Evolutionary conservation across 2,113 vertebrate species (phyloP).

Genomic region (Ammodramus savannarum): DNA sequence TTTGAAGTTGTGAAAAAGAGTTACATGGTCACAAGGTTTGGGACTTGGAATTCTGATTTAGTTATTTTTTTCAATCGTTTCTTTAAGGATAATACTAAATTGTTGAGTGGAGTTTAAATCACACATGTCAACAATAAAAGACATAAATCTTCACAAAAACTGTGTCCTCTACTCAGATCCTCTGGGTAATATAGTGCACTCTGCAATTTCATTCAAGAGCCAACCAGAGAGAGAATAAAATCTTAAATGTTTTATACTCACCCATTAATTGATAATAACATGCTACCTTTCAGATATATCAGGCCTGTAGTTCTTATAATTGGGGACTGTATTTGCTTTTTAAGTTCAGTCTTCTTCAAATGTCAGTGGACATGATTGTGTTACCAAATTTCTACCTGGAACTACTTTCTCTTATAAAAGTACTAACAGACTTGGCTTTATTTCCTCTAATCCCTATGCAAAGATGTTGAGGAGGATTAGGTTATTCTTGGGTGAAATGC

Average conservation of each 20-base stretch:
- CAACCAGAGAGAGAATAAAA: background rate
- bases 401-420: background rate
- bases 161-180: background rate
- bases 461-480: background rate
- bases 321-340: background rate
- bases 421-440: background rate
- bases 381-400: background rate
- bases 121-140: background rate
- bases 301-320: background rate
- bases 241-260: background rate
- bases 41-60: background rate
- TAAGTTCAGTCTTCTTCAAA: background rate
- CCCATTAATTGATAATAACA: background rate
- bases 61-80: background rate
- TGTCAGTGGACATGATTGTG: background rate
- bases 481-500: background rate
- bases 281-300: background rate
- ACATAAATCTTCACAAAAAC: background rate
- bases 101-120: background rate
- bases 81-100: background rate
- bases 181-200: background rate
- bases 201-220: background rate
- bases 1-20: background rate
- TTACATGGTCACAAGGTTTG: background rate
- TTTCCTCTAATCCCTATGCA: background rate